Evolutionary conservation across 1,140 invertebrate species (phyloP), one percentile per base, ranked within the genome.

Genomic region (Eupeodes corollae): DNA sequence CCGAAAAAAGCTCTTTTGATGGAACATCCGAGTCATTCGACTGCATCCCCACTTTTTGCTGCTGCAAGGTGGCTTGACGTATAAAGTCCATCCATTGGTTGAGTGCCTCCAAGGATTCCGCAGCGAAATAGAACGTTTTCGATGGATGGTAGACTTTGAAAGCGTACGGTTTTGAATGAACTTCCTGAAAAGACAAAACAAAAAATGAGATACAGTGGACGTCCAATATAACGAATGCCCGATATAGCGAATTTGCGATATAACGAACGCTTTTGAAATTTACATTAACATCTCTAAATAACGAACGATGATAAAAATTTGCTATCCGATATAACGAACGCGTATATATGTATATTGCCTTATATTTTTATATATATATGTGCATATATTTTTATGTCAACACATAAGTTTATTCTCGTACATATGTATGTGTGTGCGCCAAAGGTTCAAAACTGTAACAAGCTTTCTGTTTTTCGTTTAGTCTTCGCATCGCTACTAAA

Each of bases 131-230:
- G 69, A 93, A 92, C 42, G 82, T 84, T 9, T 86, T 87, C 30
- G 82, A 88, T 9, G 84, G 81, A 62, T 92, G 88, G 61, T 92
- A 91, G 16, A 94, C 82, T 73, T 92, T 92, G 61, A 94, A 93
- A 2, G 88, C 86, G 71, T 78, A 80, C 57, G 80, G 79, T 56
- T 84, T 82, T 6, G 84, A 85, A 68, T 88, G 87, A 8, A 88
- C 80, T 72, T 90, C 86, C 12, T 42, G 42, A 10, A 21, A 16
- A 14, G 10, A 14, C 9, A 31, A 44, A 18, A 13, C 3, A 46
- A 41, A 40, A 15, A 14, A 12, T 9, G 21, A n/a, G n/a, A n/a
- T n/a, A n/a, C n/a, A n/a, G n/a, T n/a, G n/a, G n/a, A n/a, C n/a
- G n/a, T n/a, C n/a, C n/a, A n/a, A n/a, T n/a, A n/a, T n/a, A n/a